Evolutionary conservation across 2,888 invertebrate genomes (phyloP).

Genomic region (Heliconius hortense): DNA sequence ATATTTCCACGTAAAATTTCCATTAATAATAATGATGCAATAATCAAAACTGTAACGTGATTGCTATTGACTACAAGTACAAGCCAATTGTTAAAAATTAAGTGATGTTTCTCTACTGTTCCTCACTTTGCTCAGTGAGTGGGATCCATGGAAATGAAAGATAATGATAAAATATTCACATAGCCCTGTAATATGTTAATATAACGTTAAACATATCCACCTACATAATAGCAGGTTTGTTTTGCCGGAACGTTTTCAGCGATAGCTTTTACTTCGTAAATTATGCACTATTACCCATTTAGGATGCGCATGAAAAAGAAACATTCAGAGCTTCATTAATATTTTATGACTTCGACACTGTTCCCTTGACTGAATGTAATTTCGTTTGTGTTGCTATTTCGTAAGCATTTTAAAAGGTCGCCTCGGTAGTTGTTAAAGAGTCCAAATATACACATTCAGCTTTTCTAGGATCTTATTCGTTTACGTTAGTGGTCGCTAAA

Average conservation of each 20-base stretch:
- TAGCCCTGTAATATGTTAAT: too few relatives aligned
- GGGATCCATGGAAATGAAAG: too few relatives aligned
- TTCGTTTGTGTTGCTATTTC: conserved; percentile 18
- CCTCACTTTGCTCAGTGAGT: too few relatives aligned
- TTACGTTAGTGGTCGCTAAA: neutral
- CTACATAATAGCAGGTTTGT: neutral
- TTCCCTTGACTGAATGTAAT: conserved; percentile 12
- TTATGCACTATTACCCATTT: conserved; percentile 1
- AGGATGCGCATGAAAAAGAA: conserved; percentile 5
- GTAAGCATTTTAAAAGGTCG: conserved; percentile 12
- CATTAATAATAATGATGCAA: neutral
- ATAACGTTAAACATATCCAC: too few relatives aligned
- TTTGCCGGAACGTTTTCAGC: neutral
- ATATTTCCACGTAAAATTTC: neutral
- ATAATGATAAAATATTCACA: too few relatives aligned
- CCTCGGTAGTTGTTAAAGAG: conserved; percentile 6
- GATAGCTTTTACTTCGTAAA: conserved; percentile 12
- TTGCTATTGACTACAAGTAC: too few relatives aligned
- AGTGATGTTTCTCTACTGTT: too few relatives aligned
- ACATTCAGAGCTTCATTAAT: conserved; percentile 19
- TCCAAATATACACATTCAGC: neutral
- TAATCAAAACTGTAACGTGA: too few relatives aligned
- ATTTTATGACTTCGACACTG: conserved; percentile 22
- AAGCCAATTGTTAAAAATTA: too few relatives aligned
- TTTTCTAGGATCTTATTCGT: neutral